A percentile compares a stretch with the other conserved stretches of the same genome.
Evolutionary conservation across 1,140 invertebrate genomes (phyloP).

Genomic region (Phocides pigmalion): DNA sequence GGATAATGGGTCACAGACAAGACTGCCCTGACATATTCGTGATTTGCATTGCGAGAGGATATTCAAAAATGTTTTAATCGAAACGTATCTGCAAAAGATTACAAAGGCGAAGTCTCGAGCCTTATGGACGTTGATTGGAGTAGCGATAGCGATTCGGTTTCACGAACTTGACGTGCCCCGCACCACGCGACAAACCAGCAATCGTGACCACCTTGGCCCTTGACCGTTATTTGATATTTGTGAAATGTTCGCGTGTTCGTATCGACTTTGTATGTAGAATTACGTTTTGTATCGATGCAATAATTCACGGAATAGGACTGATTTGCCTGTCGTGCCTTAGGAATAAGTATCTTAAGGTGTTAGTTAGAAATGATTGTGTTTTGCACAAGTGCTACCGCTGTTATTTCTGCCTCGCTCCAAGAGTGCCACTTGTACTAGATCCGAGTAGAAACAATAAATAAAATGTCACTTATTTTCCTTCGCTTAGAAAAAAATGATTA

Average conservation of each 20-base stretch:
- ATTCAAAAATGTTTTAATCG: constrained; percentile 17
- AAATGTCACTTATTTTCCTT: too few species aligned
- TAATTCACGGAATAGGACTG: too few species aligned
- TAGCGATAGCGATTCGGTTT: neutral
- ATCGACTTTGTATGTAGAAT: neutral
- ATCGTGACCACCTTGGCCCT: constrained; percentile 22
- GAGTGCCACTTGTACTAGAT: too few species aligned
- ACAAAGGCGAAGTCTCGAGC: constrained; percentile 21
- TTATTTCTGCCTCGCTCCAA: too few species aligned
- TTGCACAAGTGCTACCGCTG: too few species aligned
- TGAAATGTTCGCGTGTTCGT: constrained; percentile 14
- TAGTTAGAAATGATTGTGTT: too few species aligned
- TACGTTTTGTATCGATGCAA: too few species aligned
- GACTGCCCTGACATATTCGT: constrained; percentile 17
- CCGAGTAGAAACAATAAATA: too few species aligned
- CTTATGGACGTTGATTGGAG: neutral
- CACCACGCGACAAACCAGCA: constrained; percentile 12
- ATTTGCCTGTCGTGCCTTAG: too few species aligned
- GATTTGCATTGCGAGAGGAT: constrained; percentile 17
- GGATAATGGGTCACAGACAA: constrained; percentile 19
- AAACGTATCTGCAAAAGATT: constrained; percentile 24
- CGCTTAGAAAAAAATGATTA: too few species aligned
- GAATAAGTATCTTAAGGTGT: too few species aligned
- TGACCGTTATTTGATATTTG: constrained; percentile 20
- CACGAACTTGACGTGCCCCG: constrained; percentile 4